Evolutionary conservation across 2,113 vertebrate genomes (phyloP).

Genomic region (Gallinago undulata): DNA sequence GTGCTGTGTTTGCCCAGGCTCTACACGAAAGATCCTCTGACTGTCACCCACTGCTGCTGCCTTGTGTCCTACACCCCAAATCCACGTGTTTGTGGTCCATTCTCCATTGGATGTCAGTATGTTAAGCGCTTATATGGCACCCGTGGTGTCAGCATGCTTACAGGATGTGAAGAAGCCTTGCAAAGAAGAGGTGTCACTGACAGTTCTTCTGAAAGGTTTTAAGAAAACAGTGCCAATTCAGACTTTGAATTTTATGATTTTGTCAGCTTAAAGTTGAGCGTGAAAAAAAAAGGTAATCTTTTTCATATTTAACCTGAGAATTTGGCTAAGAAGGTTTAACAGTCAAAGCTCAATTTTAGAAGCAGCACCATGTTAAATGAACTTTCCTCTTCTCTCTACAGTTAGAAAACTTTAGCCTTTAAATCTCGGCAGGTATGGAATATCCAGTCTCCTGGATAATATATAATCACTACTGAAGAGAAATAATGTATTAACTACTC

Average conservation of each 20-base stretch:
- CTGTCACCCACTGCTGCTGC: neutral
- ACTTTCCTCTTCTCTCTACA: neutral
- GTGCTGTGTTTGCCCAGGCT: neutral
- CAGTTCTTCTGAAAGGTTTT: neutral
- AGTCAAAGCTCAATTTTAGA: slow-evolving; percentile 15
- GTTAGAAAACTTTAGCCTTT: neutral
- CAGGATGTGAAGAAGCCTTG: neutral
- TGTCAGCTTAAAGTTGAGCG: neutral
- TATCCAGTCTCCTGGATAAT: neutral
- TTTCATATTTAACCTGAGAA: slow-evolving; percentile 27
- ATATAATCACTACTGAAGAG: neutral
- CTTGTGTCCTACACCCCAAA: neutral
- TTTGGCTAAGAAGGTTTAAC: neutral
- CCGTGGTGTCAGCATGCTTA: neutral
- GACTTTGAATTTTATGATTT: neutral
- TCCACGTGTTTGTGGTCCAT: fast-evolving
- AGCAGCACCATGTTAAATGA: neutral
- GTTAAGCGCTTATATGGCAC: neutral
- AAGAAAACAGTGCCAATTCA: neutral
- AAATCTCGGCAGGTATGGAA: neutral
- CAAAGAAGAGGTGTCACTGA: neutral
- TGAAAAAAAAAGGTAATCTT: neutral
- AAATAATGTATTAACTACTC: neutral
- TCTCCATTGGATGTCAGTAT: neutral
- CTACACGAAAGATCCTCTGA: neutral